Conservation (phyloP, 2,113 vertebrate genomes). For the Gallinago paraguaiae region DNA sequence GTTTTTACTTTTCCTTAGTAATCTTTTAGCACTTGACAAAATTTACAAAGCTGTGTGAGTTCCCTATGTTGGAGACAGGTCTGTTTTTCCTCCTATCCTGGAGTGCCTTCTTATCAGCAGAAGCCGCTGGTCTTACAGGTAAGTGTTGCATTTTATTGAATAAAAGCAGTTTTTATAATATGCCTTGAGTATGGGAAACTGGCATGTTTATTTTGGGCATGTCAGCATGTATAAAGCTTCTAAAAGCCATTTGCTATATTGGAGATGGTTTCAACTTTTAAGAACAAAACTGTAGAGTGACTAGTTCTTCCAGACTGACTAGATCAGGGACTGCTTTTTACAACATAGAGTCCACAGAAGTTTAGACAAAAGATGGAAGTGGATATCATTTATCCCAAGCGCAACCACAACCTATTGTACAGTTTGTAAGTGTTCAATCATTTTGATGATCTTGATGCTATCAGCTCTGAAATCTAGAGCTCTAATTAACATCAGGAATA, state of each 20-base stretch:
- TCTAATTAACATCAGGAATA: background rate
- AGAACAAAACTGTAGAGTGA: background rate
- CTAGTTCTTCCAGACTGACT: background rate
- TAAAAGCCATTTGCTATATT: background rate
- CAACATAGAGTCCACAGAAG: background rate
- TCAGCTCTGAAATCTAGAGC: background rate
- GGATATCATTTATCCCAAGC: background rate
- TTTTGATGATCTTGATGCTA: background rate
- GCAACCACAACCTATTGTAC: background rate
- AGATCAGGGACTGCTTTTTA: background rate
- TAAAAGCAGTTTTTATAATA: background rate
- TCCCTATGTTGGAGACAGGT: conserved; percentile 84
- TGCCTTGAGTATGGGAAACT: background rate
- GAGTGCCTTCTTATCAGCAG: conserved; percentile 86
- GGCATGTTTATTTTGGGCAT: background rate
- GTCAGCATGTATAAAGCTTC: background rate
- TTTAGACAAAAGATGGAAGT: background rate
- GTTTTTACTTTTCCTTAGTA: conserved; percentile 77
- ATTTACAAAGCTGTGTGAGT: conserved; percentile 84
- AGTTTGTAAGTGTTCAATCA: background rate
- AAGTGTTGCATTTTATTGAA: conserved; percentile 1
- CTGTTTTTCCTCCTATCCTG: conserved; percentile 86
- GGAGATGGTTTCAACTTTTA: background rate
- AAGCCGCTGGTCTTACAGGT: conserved; percentile 85
- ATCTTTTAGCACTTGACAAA: conserved; percentile 81